Evolutionary conservation across 2,113 vertebrate genomes (phyloP), one percentile per base, ranked within the genome.

Genomic region (Galbula dea): DNA sequence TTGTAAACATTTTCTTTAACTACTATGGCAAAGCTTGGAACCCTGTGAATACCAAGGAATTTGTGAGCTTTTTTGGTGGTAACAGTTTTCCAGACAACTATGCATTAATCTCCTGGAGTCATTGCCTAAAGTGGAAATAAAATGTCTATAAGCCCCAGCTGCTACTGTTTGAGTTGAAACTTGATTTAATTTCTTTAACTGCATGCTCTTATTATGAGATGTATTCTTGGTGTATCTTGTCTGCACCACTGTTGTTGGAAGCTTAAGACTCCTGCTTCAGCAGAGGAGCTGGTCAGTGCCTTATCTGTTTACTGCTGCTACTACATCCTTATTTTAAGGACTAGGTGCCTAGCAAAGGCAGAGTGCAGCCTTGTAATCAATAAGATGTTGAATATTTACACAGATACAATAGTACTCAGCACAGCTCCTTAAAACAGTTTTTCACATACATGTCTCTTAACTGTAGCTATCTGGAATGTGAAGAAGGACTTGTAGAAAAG

Each of bases 121-220:
- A 59, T 82, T 86, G 66, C 84, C 91, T 94, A 62, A 95, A 95
- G 93, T 82, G 87, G 87, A 90, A 94, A 67, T 93, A 59, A 51
- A 68, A 63, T 63, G n/a, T 72, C 61, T 84, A 1, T 65, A 37
- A 88, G 36, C 57, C 39, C 19, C n/a, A 65, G 10, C 21, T 81
- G 34, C 36, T 54, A 3, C 48, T 80, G 48, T 66, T 94, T 58
- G 66, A 73, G 32, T 20, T 66, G 12, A 73, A 61, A 72, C 26
- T 71, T 34, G 26, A 22, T 57, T 21, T 7, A 32, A 23, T 26
- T 30, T 75, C 36, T 65, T 34, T 8, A 61, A 34, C 39, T 65
- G 7, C 8, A 12, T 49, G 2, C 11, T 66, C 4, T 65, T 93
- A 5, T 65, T 93, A 5, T 1, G 54, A 59, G 24, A 1, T 46